A percentile compares a stretch with the other conserved stretches of the same genome.
These are phyloP conservation scores for Tor tambroides DNA, from an alignment of 2,113 vertebrate genomes.

Conservation along the genomic window DNA sequence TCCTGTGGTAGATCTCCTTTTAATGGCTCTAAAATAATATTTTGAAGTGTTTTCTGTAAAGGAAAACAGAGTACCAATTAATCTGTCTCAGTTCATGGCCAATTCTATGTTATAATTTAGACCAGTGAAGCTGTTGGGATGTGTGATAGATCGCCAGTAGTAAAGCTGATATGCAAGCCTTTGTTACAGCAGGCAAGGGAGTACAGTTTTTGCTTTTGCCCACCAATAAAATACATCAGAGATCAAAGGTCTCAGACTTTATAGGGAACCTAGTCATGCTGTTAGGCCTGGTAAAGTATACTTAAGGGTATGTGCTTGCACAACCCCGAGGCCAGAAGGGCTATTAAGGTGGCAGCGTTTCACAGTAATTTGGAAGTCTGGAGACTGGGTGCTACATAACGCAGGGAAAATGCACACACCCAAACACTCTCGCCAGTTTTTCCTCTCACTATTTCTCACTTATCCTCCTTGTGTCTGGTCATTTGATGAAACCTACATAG, in stretches of 20 bases:
- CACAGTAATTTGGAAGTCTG: conserved; percentile 37
- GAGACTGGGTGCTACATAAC: conserved; percentile 9
- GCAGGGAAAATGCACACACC: conserved; percentile 6
- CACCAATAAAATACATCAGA: conserved; percentile 29
- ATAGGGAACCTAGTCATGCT: not conserved
- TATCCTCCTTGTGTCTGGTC: conserved; percentile 3
- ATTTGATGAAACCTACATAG: conserved; percentile 43
- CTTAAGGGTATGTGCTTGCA: conserved; percentile 25
- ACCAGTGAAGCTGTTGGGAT: conserved; percentile 32
- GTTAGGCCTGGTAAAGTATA: not conserved
- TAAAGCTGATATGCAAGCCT: conserved; percentile 54
- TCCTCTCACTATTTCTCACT: not conserved
- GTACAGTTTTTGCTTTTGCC: conserved; percentile 34
- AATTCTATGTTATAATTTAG: conserved; percentile 48
- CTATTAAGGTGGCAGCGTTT: conserved; percentile 19
- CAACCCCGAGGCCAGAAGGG: not conserved
- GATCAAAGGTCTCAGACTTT: conserved; percentile 39
- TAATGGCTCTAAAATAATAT: conserved; percentile 50
- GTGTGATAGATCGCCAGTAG: conserved; percentile 32
- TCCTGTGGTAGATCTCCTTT: conserved; percentile 5
- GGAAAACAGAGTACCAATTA: conserved; percentile 48
- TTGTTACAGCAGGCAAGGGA: conserved; percentile 46
- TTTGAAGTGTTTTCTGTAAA: conserved; percentile 56
- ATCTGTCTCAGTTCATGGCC: conserved; percentile 51
- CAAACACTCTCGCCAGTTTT: not conserved